Evolutionary conservation across 2,888 invertebrate species (phyloP), one percentile per base, ranked within the genome.

Genomic region (Lithodes maja): DNA sequence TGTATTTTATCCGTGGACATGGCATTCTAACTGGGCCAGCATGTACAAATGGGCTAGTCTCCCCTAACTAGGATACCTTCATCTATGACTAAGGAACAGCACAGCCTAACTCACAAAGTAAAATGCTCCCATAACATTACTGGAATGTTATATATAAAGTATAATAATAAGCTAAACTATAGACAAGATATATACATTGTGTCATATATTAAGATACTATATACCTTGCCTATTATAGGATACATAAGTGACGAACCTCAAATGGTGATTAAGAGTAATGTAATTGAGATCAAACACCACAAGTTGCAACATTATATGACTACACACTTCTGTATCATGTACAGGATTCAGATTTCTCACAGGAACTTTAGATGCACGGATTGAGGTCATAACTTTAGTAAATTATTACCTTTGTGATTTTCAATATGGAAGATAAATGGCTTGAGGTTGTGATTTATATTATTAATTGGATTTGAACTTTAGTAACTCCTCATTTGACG

Each of bases 71-170:
- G 71, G 71, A 71, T 71, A 71, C 71, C 71, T 71, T 71, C 71
- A 71, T 71, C 71, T 71, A 71, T 71, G 71, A 71, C 71, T 71
- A 71, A n/a, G 71, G 71, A 71, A 71, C 71, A 71, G 71, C 71
- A 71, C 71, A 71, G 71, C 71, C 71, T 71, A 71, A 71, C 71
- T 71, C 71, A 71, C 12, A 71, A 71, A 71, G 3, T 5, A 71
- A 71, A 71, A 71, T 71, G 71, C 71, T 71, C 12, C 71, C 71
- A 71, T n/a, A 71, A 71, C 1, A 71, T 71, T 71, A 71, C 12
- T 71, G 71, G 71, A 71, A 71, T 71, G 71, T 71, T n/a, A n/a
- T 71, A 12, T 17, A 71, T n/a, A 71, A n/a, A n/a, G n/a, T n/a
- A 17, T 71, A 71, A 33, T 71, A 12, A 71, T 71, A 71, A 12